Base-by-base conservation (phyloP, 2,888 invertebrate species). In the Tolmerus cingulatus region DNA sequence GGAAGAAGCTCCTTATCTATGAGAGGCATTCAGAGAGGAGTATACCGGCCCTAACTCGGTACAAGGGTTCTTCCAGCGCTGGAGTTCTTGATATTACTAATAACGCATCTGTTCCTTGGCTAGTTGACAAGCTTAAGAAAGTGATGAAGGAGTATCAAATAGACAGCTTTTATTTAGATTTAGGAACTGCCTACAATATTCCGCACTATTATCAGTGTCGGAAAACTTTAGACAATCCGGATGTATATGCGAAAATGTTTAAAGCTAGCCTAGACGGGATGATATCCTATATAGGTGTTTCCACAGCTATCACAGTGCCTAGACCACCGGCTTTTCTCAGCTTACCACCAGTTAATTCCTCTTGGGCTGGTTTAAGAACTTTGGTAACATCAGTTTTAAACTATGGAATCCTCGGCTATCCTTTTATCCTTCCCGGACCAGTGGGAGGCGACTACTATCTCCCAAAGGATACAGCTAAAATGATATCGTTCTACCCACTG, bases 361-460 rank as follows among this genome's bases (percentile, higher is more conserved):
- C 96, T 0, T 99, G 99, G 99, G 95, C 95, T 84, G 97, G 97
- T 0, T 93, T 98, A 23, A 94, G 95, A 88, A 95, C 95, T 9
- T 95, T 98, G 0, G 96, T 99, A 90, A 97, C 98, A 0, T 97
- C 97, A 0, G 96, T 97, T 87, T 92, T 98, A 30, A 96, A 96
- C 0, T 96, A 98, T 89, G 98, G 98, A 0, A 95, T 98, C 30
- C 95, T 97, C 82, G 99, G 99, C 0, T 98, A 97, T 92, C 98
- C 98, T 0, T 98, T 98, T 90, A 94, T 98, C 74, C 95, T 98
- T 93, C 97, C 98, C 0, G 98, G 98, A 0, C 96, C 98, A 5
- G 97, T 99, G 0, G 99, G 99, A 0, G 99, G 98, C 0, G 97
- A 98, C 90, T 96, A 96, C 74, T 94, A 95, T 81, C 93, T 95